These are phyloP conservation scores for Phalacrocorax carbo DNA, from an alignment of 2,113 vertebrate genomes.

Conservation along the genomic window DNA sequence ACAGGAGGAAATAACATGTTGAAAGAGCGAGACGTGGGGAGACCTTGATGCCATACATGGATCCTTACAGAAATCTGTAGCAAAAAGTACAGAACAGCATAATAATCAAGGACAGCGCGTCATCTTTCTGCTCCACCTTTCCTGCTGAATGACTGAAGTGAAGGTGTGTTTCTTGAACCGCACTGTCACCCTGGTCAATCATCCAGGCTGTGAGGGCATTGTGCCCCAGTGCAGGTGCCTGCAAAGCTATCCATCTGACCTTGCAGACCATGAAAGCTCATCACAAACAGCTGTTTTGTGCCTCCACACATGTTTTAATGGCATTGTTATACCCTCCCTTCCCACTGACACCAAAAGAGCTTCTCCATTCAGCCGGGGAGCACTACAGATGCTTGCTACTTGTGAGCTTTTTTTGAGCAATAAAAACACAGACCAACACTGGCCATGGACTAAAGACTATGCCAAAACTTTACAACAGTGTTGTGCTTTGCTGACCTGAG, in stretches of 20 bases:
- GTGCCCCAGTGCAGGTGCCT: neutral
- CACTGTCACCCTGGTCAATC: neutral
- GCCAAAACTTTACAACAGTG: neutral
- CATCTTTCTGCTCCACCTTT: neutral
- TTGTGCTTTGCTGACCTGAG: neutral
- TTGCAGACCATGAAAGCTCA: neutral
- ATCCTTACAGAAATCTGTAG: neutral
- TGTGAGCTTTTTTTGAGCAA: neutral
- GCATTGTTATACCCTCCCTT: neutral
- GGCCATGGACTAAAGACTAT: neutral
- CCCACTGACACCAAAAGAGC: neutral
- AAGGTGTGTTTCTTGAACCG: neutral
- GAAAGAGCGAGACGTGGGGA: neutral
- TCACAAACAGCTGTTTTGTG: neutral
- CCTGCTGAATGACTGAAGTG: neutral
- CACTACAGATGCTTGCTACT: neutral
- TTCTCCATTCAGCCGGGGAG: neutral
- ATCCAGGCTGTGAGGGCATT: neutral
- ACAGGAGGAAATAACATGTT: neutral
- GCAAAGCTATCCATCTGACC: neutral
- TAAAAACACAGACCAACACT: neutral
- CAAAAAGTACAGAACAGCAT: neutral
- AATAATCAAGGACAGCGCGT: neutral
- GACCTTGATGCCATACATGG: neutral
- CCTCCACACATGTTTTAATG: neutral